These are phyloP conservation scores for Diorhabda sublineata DNA, from an alignment of 1,140 invertebrate genomes.

Conservation along the genomic window DNA sequence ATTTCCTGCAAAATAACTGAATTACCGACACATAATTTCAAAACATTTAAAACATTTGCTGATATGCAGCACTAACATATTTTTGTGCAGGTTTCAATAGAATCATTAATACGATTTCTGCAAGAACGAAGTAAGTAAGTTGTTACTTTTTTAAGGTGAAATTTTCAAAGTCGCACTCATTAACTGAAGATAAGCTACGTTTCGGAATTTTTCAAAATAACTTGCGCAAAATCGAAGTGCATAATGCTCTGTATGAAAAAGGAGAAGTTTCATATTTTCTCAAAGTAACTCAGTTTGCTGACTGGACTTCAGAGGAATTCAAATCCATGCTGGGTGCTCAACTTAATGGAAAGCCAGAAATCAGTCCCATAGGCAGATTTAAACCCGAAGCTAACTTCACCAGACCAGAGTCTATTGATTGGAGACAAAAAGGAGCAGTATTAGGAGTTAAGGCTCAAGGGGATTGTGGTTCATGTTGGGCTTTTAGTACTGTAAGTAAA, in stretches of 20 bases:
- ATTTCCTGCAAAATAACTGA: no score
- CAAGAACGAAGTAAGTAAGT: no score
- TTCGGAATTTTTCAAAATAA: conserved; percentile 28
- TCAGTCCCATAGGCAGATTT: no score
- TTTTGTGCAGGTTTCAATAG: no score
- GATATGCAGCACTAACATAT: no score
- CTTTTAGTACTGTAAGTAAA: conserved; percentile 50
- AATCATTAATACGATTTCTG: no score
- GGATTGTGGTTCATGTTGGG: conserved; percentile 52
- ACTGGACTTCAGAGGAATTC: conserved; percentile 44
- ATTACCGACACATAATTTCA: no score
- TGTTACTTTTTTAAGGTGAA: conserved; percentile 11
- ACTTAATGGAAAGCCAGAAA: no score
- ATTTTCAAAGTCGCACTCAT: conserved; percentile 16
- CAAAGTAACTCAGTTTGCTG: conserved; percentile 30
- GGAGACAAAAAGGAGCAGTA: not conserved
- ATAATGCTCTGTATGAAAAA: conserved; percentile 23
- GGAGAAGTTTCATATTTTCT: conserved; percentile 26
- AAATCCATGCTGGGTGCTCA: no score
- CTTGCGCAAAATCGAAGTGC: conserved; percentile 19
- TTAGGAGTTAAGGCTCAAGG: conserved; percentile 36
- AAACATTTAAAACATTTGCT: no score
- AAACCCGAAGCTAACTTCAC: not conserved
- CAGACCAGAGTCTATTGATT: not conserved
- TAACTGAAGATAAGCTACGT: conserved; percentile 21